Base-by-base conservation (phyloP, 2,888 invertebrate genomes). In the Parasteatoda lunata region DNA sequence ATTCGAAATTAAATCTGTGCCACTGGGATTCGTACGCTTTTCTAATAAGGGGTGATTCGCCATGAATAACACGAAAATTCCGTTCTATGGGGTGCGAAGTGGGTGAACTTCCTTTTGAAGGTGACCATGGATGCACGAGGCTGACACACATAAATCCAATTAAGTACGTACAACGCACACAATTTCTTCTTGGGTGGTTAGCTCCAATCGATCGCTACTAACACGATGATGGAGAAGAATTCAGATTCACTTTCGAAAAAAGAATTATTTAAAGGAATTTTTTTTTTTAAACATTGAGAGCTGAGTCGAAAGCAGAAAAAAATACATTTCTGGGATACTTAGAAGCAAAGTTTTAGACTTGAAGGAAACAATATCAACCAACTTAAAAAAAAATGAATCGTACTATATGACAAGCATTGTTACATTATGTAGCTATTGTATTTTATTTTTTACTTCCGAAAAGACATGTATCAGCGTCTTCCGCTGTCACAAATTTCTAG, bases 1-100 rank as follows among this genome's bases (percentile, higher is more conserved):
- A 48, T 59, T 49, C 52, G 70, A 85, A 85, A 85, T 85, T 85
- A 85, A 85, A 85, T 85, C 85, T 85, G 85, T 85, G 85, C 85
- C 85, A 79, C 76, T 64, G 85, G 85, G 85, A 80, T 85, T 85
- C 83, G 71, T 66, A 52, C 80, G 73, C 51, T 48, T 48, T 30
- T 69, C 80, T 85, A 85, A 85, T 85, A 85, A 85, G 85, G 75
- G 85, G 71, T 71, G 85, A 85, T 76, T 80, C 79, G 76, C 76
- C 64, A 51, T 80, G 85, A 83, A 83, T 71, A 77, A 83, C 54
- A 48, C 49, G 77, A 64, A 30, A 79, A 80, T 80, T 77, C 15
- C 51, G 66, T 59, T 73, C 72, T 72, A 65, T 77, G 70, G 69
- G 75, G 66, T 65, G 80, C n/a, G 80, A 80, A 72, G 80, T 73